Evolutionary conservation across 2,888 invertebrate genomes (phyloP), one percentile per base, ranked within the genome.

Genomic region (Dichetophora obliterata): DNA sequence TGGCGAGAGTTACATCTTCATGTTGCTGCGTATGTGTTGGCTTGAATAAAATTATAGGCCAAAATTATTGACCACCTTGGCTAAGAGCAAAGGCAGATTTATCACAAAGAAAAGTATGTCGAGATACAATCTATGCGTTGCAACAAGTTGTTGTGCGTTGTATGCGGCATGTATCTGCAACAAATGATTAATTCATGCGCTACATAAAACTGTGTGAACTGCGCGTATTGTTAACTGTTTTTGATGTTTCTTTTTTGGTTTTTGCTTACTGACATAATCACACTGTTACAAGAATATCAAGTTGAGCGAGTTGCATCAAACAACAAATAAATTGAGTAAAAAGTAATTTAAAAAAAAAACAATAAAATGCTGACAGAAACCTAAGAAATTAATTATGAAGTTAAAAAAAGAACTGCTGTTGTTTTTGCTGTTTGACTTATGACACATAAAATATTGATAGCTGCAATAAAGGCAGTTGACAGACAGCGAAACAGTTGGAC

Each of bases 141-240:
- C 27, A 43, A 27, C 59, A 59, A 59, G 59, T 19, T 59, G 59
- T 24, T 11, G 24, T 59, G 59, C 59, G 59, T 59, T 59, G 14
- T 14, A n/a, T 59, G 22, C 6, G 5, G 59, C 27, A 24, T 14
- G 43, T 59, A 59, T 59, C 65, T 65, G 19, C 65, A 65, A 34
- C 65, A 65, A 65, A 37, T 65, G 65, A 37, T 65, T 34, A 37
- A 65, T n/a, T 65, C 37, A 31, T 65, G 19, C 34, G 37, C 34
- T 34, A 65, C 66, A 68, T 65, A 34, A 22, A 37, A n/a, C 43
- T 66, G 66, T 66, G 66, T 37, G 66, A 66, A 66, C 66, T 37
- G 24, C 8, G 22, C n/a, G 22, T 9, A 54, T 43, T 43, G 43
- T 65, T 65, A n/a, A 34, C 19, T 34, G n/a, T 37, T 34, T 2